A percentile compares a stretch with the other conserved stretches of the same genome.
These are phyloP conservation scores for Drosophila sp. DNA, from an alignment of 1,140 invertebrate species.

Conservation along the genomic window DNA sequence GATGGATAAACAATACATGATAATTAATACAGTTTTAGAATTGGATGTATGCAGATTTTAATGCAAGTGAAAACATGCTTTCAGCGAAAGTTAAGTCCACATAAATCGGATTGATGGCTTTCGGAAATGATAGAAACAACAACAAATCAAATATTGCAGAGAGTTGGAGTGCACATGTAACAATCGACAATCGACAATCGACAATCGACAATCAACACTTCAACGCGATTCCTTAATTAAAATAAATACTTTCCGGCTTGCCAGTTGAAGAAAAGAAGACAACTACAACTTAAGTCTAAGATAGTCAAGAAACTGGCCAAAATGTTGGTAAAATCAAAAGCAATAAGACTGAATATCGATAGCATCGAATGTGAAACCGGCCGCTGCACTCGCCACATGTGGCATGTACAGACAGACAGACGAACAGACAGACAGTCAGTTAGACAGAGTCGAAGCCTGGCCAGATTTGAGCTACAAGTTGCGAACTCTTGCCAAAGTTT, in stretches of 20 bases:
- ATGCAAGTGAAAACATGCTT: background rate
- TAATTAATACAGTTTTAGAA: no score
- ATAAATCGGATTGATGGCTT: slow-evolving; percentile 64
- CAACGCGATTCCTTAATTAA: slow-evolving; percentile 74
- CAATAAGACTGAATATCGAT: slow-evolving; percentile 7
- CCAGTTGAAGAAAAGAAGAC: slow-evolving; percentile 15
- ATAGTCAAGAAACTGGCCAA: slow-evolving; percentile 44
- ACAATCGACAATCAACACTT: slow-evolving; percentile 60
- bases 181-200: no score
- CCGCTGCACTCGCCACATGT: slow-evolving; percentile 39
- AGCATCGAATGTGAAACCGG: slow-evolving; percentile 37
- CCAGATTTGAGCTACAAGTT: slow-evolving; percentile 3
- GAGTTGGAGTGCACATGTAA: background rate
- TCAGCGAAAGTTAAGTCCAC: slow-evolving; percentile 53
- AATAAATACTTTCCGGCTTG: slow-evolving; percentile 80
- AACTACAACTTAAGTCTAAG: no score
- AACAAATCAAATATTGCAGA: slow-evolving; percentile 26
- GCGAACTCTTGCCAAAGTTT: slow-evolving; percentile 39
- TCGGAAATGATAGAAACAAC: slow-evolving; percentile 67
- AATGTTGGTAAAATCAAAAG: slow-evolving; percentile 41
- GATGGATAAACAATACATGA: background rate
- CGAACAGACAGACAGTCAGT: background rate
- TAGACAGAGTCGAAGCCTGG: background rate
- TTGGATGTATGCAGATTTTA: background rate
- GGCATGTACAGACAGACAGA: slow-evolving; percentile 11